Base-by-base conservation (phyloP, 2,888 invertebrate species). In the Sarcophaga variegata region DNA sequence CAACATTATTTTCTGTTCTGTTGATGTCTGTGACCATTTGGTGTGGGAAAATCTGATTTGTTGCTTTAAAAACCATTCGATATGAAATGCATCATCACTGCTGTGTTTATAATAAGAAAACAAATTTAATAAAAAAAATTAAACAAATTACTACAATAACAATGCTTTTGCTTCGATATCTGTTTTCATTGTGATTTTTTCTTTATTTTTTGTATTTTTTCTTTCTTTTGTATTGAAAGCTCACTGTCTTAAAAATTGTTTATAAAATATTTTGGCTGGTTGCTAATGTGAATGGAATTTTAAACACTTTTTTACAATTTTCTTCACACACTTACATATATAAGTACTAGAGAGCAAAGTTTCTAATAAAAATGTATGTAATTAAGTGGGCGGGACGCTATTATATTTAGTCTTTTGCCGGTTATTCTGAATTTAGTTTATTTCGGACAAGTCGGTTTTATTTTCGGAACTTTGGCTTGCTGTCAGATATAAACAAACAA, bases 1-100 rank as follows among this genome's bases (percentile, higher is more conserved):
- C 37, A 37, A 37, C 37, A 37, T 37, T 37, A 10, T 37, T 37
- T 37, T 37, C 37, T 37, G 64, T 71, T 47, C 45, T 22, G 11
- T 54, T n/a, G 1, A 11, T 25, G 82, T 14, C 47, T 83, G 83
- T 37, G 11, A n/a, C 62, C 83, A 83, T 72, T 72, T 83, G 78
- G 49, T 78, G 47, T 63, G 49, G 77, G 71, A 71, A 66, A 25
- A 25, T 45, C 6, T 17, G 17, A 45, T 4, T 67, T 76, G 37
- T 76, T 62, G 37, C 49, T 67, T 62, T 47, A 70, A 62, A 22
- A 62, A 64, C 59, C 14, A 22, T 54, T 66, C 66, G 27, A 37
- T 66, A 66, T 37, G 14, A 14, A 37, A 66, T 17, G 66, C 37
- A 66, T 17, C 27, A 37, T 14, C 12, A 12, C 54, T 54, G 54